A percentile compares a stretch with the other conserved stretches of the same genome.
Conservation (phyloP, 2,797 vertebrate genomes). For the Scolopax bukidnonensis region DNA sequence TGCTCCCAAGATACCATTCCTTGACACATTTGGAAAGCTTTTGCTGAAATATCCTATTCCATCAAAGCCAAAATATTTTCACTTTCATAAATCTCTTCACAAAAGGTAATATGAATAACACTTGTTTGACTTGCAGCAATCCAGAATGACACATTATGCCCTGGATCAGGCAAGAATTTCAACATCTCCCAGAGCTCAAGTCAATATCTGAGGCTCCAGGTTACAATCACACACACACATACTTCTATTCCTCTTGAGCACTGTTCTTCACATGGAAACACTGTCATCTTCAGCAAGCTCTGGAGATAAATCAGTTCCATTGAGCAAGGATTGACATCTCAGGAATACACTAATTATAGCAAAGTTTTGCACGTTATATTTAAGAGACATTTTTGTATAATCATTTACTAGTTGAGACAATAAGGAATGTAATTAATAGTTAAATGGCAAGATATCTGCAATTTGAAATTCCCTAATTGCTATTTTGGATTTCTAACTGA, state of each 20-base stretch:
- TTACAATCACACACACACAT: not conserved
- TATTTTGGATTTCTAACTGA: conserved; percentile 62
- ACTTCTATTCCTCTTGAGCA: not conserved
- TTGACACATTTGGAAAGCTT: not conserved
- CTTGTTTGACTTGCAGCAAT: conserved; percentile 32
- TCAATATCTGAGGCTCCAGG: conserved; percentile 6
- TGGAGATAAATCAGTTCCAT: not conserved
- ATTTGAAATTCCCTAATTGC: conserved; percentile 62
- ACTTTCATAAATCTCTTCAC: conserved; percentile 6
- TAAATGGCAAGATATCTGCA: conserved; percentile 52
- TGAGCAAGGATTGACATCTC: not conserved
- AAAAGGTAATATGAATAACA: not conserved
- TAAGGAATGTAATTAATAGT: conserved; percentile 56
- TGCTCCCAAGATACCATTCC: not conserved
- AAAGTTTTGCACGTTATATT: conserved; percentile 28
- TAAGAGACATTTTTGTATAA: conserved; percentile 35
- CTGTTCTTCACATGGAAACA: not conserved
- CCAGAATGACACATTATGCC: conserved; percentile 1
- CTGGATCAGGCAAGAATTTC: conserved; percentile 14
- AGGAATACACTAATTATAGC: conserved; percentile 32
- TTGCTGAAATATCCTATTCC: conserved; percentile 1
- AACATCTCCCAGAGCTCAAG: conserved; percentile 36
- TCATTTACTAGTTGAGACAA: conserved; percentile 32
- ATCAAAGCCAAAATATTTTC: conserved; percentile 32
- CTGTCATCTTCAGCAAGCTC: conserved; percentile 7